phyloP scores from a whole-genome alignment of 1,140 invertebrate species.

The Drosophila pachea region DNA sequence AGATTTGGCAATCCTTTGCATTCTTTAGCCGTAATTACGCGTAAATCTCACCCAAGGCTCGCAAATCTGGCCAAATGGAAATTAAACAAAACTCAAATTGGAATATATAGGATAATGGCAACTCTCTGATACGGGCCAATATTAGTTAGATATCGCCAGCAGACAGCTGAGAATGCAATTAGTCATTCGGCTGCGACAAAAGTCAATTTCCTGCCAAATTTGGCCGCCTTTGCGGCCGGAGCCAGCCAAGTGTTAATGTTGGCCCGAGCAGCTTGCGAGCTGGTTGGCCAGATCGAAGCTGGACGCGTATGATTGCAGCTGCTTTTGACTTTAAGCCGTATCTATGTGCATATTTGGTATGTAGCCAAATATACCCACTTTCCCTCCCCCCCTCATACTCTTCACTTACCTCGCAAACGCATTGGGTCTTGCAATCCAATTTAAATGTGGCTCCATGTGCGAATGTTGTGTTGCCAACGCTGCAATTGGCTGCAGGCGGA shows the following conservation, averaged over 20 bases:
- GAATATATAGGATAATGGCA: too few relatives aligned
- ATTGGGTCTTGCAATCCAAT: constrained; percentile 84
- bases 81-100: too few relatives aligned
- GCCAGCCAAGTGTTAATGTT: too few relatives aligned
- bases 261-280: too few relatives aligned
- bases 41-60: constrained; percentile 25
- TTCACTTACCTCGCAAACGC: constrained; percentile 83
- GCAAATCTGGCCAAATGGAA: too few relatives aligned
- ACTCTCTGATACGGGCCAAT: too few relatives aligned
- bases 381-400: neutral
- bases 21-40: constrained; percentile 34
- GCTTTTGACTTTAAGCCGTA: constrained; percentile 54
- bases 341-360: constrained; percentile 19
- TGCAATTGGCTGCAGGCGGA: constrained; percentile 79
- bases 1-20: constrained; percentile 27
- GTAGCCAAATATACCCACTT: neutral
- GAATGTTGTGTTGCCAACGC: constrained; percentile 82
- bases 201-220: too few relatives aligned
- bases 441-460: constrained; percentile 84
- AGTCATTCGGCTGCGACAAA: too few relatives aligned
- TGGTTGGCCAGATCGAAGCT: constrained; percentile 17
- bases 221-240: too few relatives aligned
- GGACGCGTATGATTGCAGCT: constrained; percentile 45
- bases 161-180: too few relatives aligned
- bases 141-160: too few relatives aligned